These are phyloP conservation scores for Acanthochromis polyacanthus DNA, from an alignment of 2,113 vertebrate species.

Conservation along the genomic window DNA sequence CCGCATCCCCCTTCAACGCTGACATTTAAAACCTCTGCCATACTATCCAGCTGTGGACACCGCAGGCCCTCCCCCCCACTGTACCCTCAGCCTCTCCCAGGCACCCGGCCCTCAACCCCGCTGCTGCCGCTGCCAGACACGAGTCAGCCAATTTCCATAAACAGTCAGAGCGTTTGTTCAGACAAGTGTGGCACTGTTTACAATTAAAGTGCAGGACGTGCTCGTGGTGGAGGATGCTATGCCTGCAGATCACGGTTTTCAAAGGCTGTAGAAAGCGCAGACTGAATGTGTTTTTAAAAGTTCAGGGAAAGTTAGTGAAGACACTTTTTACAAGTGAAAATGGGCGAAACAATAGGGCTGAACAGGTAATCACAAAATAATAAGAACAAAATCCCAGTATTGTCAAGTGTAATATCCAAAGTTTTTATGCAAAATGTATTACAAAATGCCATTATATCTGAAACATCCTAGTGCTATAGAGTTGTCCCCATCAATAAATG, in stretches of 20 bases:
- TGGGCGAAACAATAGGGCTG: too few relatives aligned
- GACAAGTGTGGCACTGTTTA: slow-evolving; percentile 15
- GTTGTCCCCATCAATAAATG: too few relatives aligned
- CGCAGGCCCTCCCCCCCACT: slow-evolving; percentile 20
- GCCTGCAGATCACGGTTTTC: slow-evolving; percentile 1
- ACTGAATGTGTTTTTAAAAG: background rate
- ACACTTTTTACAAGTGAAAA: too few relatives aligned
- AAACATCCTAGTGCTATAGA: too few relatives aligned
- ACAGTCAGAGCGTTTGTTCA: slow-evolving; percentile 36
- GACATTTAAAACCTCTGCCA: slow-evolving; percentile 86
- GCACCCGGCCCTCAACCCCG: slow-evolving; percentile 45
- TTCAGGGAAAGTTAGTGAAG: too few relatives aligned
- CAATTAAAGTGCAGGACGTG: background rate
- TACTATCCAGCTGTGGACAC: slow-evolving; percentile 82
- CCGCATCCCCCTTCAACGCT: slow-evolving; percentile 75
- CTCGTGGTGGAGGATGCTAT: background rate
- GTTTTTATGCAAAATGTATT: too few relatives aligned
- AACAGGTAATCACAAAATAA: too few relatives aligned
- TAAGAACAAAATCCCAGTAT: too few relatives aligned
- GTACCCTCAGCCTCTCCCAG: slow-evolving; percentile 42
- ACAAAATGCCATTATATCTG: too few relatives aligned
- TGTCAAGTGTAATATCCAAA: too few relatives aligned
- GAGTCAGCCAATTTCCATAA: slow-evolving; percentile 55
- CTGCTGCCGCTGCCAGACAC: slow-evolving; percentile 39
- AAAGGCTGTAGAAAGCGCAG: background rate